phyloP scores from a whole-genome alignment of 2,797 vertebrate species.

The Peromyscus eremicus region DNA sequence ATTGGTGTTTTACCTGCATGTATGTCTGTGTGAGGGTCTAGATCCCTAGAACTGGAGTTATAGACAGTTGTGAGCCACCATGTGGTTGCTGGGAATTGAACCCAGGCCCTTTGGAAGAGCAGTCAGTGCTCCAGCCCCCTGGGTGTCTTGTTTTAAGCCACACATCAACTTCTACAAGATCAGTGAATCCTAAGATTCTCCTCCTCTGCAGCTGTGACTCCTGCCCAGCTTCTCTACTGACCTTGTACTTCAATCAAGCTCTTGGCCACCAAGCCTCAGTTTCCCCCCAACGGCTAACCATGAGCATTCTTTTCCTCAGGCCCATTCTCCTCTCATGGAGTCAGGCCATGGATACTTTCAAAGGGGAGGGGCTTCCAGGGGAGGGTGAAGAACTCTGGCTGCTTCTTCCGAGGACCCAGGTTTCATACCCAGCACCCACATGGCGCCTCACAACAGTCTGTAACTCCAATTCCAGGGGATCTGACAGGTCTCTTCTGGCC shows the following conservation, averaged over 20 bases:
- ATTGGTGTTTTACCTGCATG: background rate
- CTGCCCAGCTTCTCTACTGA: background rate
- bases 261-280: background rate
- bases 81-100: background rate
- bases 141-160: background rate
- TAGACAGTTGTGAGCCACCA: background rate
- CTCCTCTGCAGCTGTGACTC: background rate
- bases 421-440: background rate
- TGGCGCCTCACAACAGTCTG: background rate
- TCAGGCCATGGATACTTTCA: background rate
- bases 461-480: background rate
- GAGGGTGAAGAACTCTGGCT: no score
- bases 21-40: background rate
- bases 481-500: background rate
- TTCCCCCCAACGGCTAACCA: background rate
- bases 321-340: background rate
- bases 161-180: background rate
- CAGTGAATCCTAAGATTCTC: background rate
- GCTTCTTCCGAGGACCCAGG: no score
- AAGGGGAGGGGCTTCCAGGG: background rate
- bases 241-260: background rate
- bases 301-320: background rate
- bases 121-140: background rate
- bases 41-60: background rate
- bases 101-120: background rate